These are phyloP conservation scores for Heliconius cydno DNA, from an alignment of 2,888 invertebrate genomes.

Conservation along the genomic window DNA sequence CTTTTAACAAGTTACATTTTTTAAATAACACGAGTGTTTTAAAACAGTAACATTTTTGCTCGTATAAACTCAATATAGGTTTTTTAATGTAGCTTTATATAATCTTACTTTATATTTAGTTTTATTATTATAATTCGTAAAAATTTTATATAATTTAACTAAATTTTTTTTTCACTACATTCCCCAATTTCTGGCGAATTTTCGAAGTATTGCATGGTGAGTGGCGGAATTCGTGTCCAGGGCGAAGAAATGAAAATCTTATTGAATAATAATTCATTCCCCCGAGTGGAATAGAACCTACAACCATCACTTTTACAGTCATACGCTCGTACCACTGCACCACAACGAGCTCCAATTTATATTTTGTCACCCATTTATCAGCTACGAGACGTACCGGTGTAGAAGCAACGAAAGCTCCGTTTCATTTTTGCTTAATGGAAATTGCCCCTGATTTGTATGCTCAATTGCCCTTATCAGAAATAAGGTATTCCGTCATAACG, in stretches of 20 bases:
- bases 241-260: too few relatives aligned
- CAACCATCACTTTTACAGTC: too few relatives aligned
- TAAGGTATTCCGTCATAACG: background rate
- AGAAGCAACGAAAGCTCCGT: background rate
- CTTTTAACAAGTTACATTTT: background rate
- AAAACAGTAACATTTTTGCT: background rate
- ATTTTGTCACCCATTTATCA: background rate
- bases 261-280: too few relatives aligned
- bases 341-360: background rate
- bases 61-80: background rate
- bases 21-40: background rate
- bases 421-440: conserved; percentile 3
- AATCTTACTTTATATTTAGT: background rate
- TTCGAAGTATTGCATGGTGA: too few relatives aligned
- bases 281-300: too few relatives aligned
- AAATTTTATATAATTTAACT: background rate
- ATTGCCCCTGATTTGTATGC: background rate
- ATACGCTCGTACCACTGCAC: too few relatives aligned
- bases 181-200: too few relatives aligned
- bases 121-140: background rate
- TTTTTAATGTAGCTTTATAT: background rate
- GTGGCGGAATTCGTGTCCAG: too few relatives aligned
- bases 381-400: background rate
- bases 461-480: background rate
- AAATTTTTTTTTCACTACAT: too few relatives aligned